phyloP scores from a whole-genome alignment of 1,140 invertebrate species.

The Alviniconcha marisindica region DNA sequence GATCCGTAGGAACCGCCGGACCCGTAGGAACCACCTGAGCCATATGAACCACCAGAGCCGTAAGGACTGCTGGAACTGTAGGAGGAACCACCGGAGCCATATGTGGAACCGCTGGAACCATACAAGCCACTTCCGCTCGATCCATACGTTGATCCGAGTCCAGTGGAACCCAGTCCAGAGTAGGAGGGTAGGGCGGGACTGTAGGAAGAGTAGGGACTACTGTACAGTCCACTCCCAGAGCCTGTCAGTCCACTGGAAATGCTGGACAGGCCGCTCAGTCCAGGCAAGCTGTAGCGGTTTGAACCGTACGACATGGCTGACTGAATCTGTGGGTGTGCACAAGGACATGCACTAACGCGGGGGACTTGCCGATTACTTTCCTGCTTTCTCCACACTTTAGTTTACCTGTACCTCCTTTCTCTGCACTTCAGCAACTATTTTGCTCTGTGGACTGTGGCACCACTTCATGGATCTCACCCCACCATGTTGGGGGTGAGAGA shows the following conservation, averaged over 20 bases:
- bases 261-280: slow-evolving; percentile 25
- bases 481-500: too few relatives aligned
- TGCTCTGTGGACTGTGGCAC: too few relatives aligned
- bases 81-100: not conserved
- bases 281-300: slow-evolving; percentile 29
- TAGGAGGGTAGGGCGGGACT: not conserved
- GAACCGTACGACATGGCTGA: slow-evolving; percentile 31
- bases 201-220: slow-evolving; percentile 25
- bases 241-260: not conserved
- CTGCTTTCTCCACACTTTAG: too few relatives aligned
- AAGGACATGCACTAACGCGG: too few relatives aligned
- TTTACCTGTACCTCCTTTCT: too few relatives aligned
- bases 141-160: not conserved
- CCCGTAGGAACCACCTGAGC: not conserved
- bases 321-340: too few relatives aligned
- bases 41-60: not conserved
- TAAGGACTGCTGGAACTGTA: not conserved
- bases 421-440: too few relatives aligned
- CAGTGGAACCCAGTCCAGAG: not conserved
- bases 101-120: not conserved
- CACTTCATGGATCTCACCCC: too few relatives aligned
- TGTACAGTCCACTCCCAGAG: slow-evolving; percentile 27
- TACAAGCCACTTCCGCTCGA: not conserved
- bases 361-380: too few relatives aligned
- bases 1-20: not conserved